Percentiles rank a stretch among this genome's conserved stretches.
Conservation (phyloP, 2,113 vertebrate species). For the Protobothrops mucrosquamatus region DNA sequence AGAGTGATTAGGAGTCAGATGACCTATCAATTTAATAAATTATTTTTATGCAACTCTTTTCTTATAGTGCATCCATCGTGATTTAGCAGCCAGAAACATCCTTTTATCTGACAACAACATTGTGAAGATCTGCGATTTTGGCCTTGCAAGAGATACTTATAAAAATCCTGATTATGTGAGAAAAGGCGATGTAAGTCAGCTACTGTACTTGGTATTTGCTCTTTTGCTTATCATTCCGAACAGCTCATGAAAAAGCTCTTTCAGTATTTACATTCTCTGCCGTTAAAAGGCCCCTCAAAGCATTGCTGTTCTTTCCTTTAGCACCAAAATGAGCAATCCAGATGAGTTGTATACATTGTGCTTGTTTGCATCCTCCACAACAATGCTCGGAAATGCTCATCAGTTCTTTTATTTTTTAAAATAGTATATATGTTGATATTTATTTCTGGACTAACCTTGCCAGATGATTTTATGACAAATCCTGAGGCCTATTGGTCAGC, state of each 20-base stretch:
- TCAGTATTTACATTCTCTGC: constrained; percentile 12
- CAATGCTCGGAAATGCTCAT: background rate
- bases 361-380: background rate
- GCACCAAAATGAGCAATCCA: constrained; percentile 27
- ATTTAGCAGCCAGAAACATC: constrained; percentile 91
- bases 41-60: constrained; percentile 46
- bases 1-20: too few relatives aligned
- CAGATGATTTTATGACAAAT: background rate
- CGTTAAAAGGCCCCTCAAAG: constrained; percentile 28
- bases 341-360: background rate
- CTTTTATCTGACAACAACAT: constrained; percentile 93
- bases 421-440: background rate
- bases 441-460: background rate
- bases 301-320: background rate
- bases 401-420: background rate
- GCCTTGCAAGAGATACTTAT: constrained; percentile 92
- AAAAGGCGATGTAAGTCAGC: constrained; percentile 90
- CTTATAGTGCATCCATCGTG: constrained; percentile 91
- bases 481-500: background rate
- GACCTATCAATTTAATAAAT: background rate
- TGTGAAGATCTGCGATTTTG: constrained; percentile 97
- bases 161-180: constrained; percentile 93
- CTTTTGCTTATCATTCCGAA: constrained; percentile 40
- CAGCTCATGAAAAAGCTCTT: constrained; percentile 28
- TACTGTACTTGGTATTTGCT: constrained; percentile 40